A percentile compares a stretch with the other conserved stretches of the same genome.
Evolutionary conservation across 1,140 invertebrate species (phyloP).

Genomic region (Euglossa dilemma): DNA sequence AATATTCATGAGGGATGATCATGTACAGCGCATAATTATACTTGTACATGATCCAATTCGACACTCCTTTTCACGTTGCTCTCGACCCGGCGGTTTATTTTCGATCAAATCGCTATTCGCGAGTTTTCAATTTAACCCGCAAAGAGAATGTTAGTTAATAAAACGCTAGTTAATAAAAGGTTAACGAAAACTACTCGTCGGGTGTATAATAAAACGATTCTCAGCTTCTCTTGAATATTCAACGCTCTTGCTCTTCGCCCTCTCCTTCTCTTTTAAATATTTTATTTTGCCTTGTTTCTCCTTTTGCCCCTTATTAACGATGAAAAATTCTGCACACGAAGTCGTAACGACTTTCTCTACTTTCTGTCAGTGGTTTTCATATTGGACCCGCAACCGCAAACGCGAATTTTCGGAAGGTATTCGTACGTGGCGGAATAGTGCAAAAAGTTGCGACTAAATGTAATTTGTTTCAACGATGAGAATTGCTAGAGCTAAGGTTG

Average conservation of each 20-base stretch:
- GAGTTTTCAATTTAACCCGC: neutral
- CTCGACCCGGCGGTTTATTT: neutral
- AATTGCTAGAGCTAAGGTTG: neutral
- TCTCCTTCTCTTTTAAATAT: neutral
- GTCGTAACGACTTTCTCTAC: slow-evolving; percentile 1
- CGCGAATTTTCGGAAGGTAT: slow-evolving; percentile 14
- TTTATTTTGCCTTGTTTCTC: too few relatives aligned
- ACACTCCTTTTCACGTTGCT: neutral
- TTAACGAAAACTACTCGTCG: too few relatives aligned
- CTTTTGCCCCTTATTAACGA: neutral
- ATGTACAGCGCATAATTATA: slow-evolving; percentile 2
- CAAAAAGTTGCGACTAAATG: neutral
- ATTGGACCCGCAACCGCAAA: neutral
- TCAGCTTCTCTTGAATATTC: neutral
- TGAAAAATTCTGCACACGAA: neutral
- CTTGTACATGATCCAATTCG: slow-evolving; percentile 3
- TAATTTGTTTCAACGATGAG: neutral
- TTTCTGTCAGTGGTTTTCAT: neutral
- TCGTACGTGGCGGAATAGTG: neutral
- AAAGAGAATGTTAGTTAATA: neutral
- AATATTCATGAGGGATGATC: slow-evolving; percentile 28
- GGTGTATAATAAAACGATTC: neutral
- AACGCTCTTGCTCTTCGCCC: neutral
- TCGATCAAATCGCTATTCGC: neutral
- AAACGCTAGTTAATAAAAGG: neutral